phyloP scores from a whole-genome alignment of 2,113 vertebrate species.

The Corythaeola cristata region DNA sequence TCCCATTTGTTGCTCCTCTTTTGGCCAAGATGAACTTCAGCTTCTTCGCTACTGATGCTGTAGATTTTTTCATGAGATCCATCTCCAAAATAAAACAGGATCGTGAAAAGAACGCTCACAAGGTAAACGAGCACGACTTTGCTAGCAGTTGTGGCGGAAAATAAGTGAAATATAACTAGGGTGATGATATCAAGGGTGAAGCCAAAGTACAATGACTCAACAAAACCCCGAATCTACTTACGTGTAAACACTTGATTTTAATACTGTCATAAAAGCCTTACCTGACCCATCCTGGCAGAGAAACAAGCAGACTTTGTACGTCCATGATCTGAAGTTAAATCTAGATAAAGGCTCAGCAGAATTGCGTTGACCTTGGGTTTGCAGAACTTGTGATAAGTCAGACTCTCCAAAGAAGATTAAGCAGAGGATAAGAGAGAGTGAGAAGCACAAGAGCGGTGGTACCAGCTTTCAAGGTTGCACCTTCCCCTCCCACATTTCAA shows the following conservation, averaged over 20 bases:
- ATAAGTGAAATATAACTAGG: background rate
- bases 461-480: background rate
- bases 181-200: background rate
- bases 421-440: background rate
- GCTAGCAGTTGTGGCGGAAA: background rate
- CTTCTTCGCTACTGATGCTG: background rate
- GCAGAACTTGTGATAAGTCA: background rate
- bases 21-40: background rate
- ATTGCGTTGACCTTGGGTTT: background rate
- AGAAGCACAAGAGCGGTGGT: background rate
- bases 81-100: slow-evolving; percentile 49
- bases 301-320: background rate
- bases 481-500: background rate
- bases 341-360: background rate
- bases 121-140: background rate
- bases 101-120: background rate
- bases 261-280: background rate
- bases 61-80: slow-evolving; percentile 57
- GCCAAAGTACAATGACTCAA: background rate
- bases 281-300: background rate
- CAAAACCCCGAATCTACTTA: background rate
- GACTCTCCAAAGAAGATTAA: background rate
- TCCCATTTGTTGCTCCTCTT: slow-evolving; percentile 22
- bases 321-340: background rate
- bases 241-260: background rate